Conservation (phyloP, 2,888 invertebrate species). For the Drosophila peninsularis region DNA sequence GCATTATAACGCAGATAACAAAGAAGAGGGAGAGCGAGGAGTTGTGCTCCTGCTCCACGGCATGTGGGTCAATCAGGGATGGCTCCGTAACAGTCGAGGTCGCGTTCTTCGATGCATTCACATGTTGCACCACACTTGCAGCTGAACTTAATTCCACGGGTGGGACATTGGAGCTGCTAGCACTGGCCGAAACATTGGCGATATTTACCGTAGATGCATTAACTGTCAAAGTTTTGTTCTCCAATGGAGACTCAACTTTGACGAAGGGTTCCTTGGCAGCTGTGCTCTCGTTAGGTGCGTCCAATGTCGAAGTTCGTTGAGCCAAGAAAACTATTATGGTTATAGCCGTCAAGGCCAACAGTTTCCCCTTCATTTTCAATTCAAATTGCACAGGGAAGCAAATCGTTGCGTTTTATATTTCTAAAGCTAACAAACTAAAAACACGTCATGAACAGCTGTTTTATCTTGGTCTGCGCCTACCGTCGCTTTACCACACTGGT, state of each 20-base stretch:
- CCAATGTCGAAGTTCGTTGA: conserved; percentile 18
- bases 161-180: conserved; percentile 7
- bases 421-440: conserved; percentile 14
- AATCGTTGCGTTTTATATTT: conserved; percentile 8
- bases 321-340: conserved; percentile 27
- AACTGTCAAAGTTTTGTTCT: conserved; percentile 6
- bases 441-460: conserved; percentile 68
- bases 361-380: conserved; percentile 42
- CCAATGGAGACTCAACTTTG: conserved; percentile 2
- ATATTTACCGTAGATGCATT: conserved; percentile 13
- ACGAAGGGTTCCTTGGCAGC: not conserved
- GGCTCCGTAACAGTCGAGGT: conserved; percentile 89
- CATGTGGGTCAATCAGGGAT: conserved; percentile 93
- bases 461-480: conserved; percentile 9
- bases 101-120: conserved; percentile 57
- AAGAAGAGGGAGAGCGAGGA: conserved; percentile 99
- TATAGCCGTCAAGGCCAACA: conserved; percentile 19
- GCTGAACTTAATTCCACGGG: conserved; percentile 19
- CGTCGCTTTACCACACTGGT: conserved; percentile 45
- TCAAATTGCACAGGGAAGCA: conserved; percentile 1
- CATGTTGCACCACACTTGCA: conserved; percentile 4
- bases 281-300: conserved; percentile 9
- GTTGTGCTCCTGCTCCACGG: conserved; percentile 97
- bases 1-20: conserved; percentile 96
- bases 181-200: conserved; percentile 10